phyloP scores from a whole-genome alignment of 2,113 vertebrate genomes.

The Microtus montanus region DNA sequence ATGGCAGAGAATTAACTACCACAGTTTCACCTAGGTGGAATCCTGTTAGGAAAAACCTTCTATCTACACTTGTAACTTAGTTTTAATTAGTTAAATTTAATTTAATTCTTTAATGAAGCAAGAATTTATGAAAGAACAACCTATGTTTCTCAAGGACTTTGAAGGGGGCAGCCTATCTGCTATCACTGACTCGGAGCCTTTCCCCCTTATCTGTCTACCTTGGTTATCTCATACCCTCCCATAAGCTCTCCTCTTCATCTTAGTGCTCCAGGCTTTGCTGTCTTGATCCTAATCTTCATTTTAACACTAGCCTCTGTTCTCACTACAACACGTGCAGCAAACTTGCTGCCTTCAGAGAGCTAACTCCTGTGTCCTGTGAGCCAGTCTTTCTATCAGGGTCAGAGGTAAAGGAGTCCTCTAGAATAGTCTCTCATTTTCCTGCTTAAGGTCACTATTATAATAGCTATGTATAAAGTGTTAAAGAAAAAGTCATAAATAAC shows the following conservation, averaged over 20 bases:
- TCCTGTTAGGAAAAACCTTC: background rate
- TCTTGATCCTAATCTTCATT: background rate
- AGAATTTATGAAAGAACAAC: background rate
- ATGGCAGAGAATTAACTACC: background rate
- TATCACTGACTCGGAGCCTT: background rate
- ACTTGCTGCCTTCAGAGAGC: background rate
- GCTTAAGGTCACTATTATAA: background rate
- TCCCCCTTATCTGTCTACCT: background rate
- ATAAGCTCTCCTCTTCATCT: background rate
- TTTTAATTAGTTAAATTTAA: too few species aligned
- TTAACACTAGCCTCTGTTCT: background rate
- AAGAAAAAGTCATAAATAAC: background rate
- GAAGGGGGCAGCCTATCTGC: too few species aligned
- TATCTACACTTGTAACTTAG: background rate
- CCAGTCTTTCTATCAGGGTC: background rate
- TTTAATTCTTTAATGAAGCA: background rate
- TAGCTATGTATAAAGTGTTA: background rate
- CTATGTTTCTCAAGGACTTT: background rate
- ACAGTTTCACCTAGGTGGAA: background rate
- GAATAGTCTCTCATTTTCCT: background rate
- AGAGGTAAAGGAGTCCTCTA: background rate
- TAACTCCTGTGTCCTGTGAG: background rate
- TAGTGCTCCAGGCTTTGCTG: background rate
- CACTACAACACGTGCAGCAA: background rate
- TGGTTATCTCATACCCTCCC: background rate